Evolutionary conservation across 2,113 vertebrate genomes (phyloP).

Genomic region (Pachycephala philippinensis): DNA sequence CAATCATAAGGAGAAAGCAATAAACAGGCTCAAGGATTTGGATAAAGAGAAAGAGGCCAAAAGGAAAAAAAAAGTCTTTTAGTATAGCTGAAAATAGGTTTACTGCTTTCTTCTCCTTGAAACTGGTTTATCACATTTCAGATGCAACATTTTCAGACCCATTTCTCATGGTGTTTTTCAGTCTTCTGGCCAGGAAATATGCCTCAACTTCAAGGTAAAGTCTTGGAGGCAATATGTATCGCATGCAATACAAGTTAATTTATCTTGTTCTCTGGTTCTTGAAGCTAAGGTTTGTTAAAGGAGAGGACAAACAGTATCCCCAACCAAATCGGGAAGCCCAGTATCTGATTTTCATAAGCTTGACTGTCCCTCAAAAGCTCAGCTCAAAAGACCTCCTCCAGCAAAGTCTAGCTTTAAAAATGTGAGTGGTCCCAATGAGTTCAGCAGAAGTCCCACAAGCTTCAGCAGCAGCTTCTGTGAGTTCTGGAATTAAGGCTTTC

Average conservation of each 20-base stretch:
- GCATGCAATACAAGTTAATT: neutral
- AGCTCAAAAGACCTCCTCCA: neutral
- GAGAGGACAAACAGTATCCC: neutral
- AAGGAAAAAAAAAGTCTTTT: neutral
- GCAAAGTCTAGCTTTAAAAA: neutral
- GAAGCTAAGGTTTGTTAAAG: neutral
- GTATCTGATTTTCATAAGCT: neutral
- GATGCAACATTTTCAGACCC: neutral
- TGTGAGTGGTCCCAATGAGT: neutral
- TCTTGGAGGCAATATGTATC: neutral
- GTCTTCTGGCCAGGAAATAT: neutral
- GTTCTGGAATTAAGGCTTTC: neutral
- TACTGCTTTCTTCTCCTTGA: slow-evolving; percentile 11
- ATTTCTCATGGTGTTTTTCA: neutral
- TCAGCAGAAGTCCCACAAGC: neutral
- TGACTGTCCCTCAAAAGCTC: neutral
- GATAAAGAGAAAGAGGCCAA: neutral
- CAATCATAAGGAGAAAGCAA: slow-evolving; percentile 36
- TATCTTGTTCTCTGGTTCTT: neutral
- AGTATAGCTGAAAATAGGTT: slow-evolving; percentile 1
- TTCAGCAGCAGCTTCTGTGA: neutral
- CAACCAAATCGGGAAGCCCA: neutral
- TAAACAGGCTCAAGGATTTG: slow-evolving; percentile 35
- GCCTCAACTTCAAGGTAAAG: neutral
- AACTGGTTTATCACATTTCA: neutral